A percentile compares a stretch with the other conserved stretches of the same genome.
Conservation (phyloP, 1,140 invertebrate genomes). For the Manduca sexta region DNA sequence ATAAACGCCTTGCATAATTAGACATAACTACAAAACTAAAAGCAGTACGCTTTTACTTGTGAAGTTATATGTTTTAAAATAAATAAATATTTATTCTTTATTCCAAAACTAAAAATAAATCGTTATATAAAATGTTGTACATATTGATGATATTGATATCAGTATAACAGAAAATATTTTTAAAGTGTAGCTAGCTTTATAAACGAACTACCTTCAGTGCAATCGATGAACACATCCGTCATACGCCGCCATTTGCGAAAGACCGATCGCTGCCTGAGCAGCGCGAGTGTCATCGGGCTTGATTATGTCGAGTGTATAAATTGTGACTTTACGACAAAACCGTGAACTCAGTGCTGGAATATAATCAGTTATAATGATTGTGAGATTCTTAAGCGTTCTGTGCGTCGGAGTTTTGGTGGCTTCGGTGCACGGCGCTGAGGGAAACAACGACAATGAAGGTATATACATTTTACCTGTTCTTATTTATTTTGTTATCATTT, state of each 20-base stretch:
- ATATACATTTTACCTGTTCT: constrained; percentile 33
- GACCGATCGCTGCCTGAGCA: constrained; percentile 54
- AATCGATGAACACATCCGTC: constrained; percentile 72
- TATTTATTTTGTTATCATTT: constrained; percentile 35
- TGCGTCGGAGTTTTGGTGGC: constrained; percentile 64
- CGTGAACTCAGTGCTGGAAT: constrained; percentile 57
- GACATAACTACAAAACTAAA: too few species aligned
- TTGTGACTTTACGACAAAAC: constrained; percentile 58
- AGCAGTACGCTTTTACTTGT: too few species aligned
- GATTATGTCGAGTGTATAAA: constrained; percentile 67
- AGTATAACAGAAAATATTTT: background rate
- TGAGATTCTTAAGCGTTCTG: constrained; percentile 64
- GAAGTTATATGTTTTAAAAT: too few species aligned
- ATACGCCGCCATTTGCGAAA: constrained; percentile 69
- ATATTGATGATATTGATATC: too few species aligned
- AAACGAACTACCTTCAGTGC: constrained; percentile 43
- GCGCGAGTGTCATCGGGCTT: constrained; percentile 61
- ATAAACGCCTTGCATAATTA: too few species aligned
- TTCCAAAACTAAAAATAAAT: too few species aligned
- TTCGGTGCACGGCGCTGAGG: constrained; percentile 52
- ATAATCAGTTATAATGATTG: constrained; percentile 67
- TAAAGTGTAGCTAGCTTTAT: constrained; percentile 24
- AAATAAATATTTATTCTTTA: too few species aligned
- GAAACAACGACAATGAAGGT: constrained; percentile 71
- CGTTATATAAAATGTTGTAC: too few species aligned